Evolutionary conservation across 1,140 invertebrate species (phyloP).

Genomic region (Drosophila pectinifera): DNA sequence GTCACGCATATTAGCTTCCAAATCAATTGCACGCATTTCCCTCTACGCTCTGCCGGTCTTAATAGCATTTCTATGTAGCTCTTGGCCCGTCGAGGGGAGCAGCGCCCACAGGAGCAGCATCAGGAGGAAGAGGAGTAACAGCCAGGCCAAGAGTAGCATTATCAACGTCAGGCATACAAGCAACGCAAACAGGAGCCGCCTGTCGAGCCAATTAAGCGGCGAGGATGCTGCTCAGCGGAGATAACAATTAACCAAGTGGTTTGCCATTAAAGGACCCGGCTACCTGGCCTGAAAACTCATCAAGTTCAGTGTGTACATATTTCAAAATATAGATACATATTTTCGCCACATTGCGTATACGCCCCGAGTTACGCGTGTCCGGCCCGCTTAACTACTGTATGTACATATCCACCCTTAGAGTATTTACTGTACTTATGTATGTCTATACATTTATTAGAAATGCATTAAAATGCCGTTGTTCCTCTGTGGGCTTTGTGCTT

Average conservation of each 20-base stretch:
- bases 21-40: slow-evolving; percentile 78
- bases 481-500: slow-evolving; percentile 63
- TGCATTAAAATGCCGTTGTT: slow-evolving; percentile 60
- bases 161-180: slow-evolving; percentile 20
- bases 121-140: slow-evolving; percentile 1
- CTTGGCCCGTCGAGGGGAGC: slow-evolving; percentile 27
- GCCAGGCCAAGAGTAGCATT: slow-evolving; percentile 26
- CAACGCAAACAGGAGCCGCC: slow-evolving; percentile 26
- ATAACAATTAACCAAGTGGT: slow-evolving; percentile 77
- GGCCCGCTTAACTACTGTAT: slow-evolving; percentile 45
- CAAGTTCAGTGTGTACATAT: slow-evolving; percentile 65
- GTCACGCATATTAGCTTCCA: slow-evolving; percentile 71
- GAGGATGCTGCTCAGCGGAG: slow-evolving; percentile 47
- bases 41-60: slow-evolving; percentile 76
- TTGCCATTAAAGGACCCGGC: slow-evolving; percentile 37
- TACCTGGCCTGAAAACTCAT: slow-evolving; percentile 30
- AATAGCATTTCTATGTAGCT: slow-evolving; percentile 81
- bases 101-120: slow-evolving; percentile 7
- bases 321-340: slow-evolving; percentile 33
- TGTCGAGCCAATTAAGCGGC: slow-evolving; percentile 69
- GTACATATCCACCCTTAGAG: slow-evolving; percentile 33
- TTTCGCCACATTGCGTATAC: slow-evolving; percentile 68
- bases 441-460: slow-evolving; percentile 10
- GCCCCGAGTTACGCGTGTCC: slow-evolving; percentile 31
- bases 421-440: slow-evolving; percentile 38